Conservation (phyloP, 2,113 vertebrate species). For the Psilopogon haemacephalus region DNA sequence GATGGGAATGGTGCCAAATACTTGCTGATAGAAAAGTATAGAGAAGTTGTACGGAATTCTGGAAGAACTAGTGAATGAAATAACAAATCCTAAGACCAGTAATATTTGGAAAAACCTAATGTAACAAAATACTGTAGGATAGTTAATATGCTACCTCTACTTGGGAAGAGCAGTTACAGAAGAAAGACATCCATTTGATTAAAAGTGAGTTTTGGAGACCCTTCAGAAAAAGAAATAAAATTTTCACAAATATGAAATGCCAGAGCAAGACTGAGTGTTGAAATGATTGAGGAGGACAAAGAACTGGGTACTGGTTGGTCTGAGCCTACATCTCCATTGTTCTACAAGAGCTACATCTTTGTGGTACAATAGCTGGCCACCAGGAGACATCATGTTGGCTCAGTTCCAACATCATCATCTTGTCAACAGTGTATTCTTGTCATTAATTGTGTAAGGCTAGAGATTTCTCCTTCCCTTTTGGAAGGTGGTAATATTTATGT, state of each 20-base stretch:
- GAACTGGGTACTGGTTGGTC: not conserved
- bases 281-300: not conserved
- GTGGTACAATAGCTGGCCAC: not conserved
- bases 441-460: not conserved
- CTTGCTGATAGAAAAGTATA: not conserved
- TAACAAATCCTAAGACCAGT: not conserved
- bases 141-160: not conserved
- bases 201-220: not conserved
- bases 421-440: not conserved
- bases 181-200: not conserved
- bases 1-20: not conserved
- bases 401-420: fast-evolving
- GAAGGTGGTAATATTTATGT: not conserved
- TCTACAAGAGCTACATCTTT: not conserved
- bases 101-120: not conserved
- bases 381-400: not conserved
- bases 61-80: not conserved
- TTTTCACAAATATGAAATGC: not conserved
- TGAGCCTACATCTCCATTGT: not conserved
- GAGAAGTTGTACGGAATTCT: not conserved
- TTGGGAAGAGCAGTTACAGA: not conserved
- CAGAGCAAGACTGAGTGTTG: not conserved
- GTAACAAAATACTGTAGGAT: not conserved
- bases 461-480: not conserved
- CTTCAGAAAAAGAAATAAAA: not conserved